Evolutionary conservation across 1,140 invertebrate genomes (phyloP), one percentile per base, ranked within the genome.

Genomic region (Coenobita brevimanus): DNA sequence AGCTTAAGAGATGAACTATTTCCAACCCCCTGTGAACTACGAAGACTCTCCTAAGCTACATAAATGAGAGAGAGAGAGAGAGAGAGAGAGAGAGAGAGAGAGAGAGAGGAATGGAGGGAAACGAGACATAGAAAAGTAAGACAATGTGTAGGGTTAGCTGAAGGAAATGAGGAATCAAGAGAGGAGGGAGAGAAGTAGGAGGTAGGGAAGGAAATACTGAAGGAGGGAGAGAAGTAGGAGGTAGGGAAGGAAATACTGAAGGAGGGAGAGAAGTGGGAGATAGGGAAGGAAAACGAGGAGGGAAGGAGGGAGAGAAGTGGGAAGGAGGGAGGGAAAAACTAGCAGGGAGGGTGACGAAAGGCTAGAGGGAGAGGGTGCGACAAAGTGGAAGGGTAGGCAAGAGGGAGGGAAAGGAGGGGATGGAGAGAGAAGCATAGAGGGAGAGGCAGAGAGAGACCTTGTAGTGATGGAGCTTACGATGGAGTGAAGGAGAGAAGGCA

Each of bases 1-100:
- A n/a, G n/a, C n/a, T n/a, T n/a, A n/a, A n/a, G n/a, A n/a, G n/a
- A n/a, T n/a, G n/a, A n/a, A n/a, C n/a, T n/a, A n/a, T n/a, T n/a
- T n/a, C n/a, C n/a, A n/a, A n/a, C n/a, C n/a, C n/a, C n/a, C n/a
- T n/a, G n/a, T n/a, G n/a, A n/a, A n/a, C n/a, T n/a, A n/a, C n/a
- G n/a, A n/a, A n/a, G n/a, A n/a, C n/a, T n/a, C n/a, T n/a, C n/a
- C n/a, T n/a, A n/a, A n/a, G n/a, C n/a, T n/a, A n/a, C n/a, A n/a
- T n/a, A n/a, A n/a, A n/a, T n/a, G n/a, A n/a, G 64, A 69, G 64
- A 69, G 64, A 27, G 64, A 24, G 64, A 24, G 64, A 27, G 64
- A 27, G 64, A 69, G 67, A 71, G n/a, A n/a, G n/a, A n/a, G n/a
- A n/a, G n/a, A n/a, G n/a, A n/a, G n/a, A n/a, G n/a, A n/a, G n/a